phyloP scores from a whole-genome alignment of 2,113 vertebrate genomes.

The Neofelis nebulosa region DNA sequence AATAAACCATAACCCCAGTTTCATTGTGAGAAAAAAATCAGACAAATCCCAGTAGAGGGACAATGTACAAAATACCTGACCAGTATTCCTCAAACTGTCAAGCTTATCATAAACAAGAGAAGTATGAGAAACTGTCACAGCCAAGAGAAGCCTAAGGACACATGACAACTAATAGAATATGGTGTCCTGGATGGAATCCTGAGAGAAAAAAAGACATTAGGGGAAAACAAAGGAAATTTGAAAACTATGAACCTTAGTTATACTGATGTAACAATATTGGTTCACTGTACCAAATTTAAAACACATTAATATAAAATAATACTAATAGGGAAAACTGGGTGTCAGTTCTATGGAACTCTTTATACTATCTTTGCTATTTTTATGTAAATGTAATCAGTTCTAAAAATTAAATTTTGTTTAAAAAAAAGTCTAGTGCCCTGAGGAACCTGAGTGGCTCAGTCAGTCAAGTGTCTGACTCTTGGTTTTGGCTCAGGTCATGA shows the following conservation, averaged over 20 bases:
- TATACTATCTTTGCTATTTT: not conserved
- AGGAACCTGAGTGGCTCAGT: no score
- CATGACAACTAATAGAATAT: not conserved
- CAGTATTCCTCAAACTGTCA: not conserved
- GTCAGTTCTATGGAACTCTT: not conserved
- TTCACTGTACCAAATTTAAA: not conserved
- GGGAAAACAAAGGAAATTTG: not conserved
- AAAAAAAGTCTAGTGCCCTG: not conserved
- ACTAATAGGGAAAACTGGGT: not conserved
- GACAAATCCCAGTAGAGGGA: not conserved
- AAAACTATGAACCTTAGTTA: not conserved
- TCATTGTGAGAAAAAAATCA: not conserved
- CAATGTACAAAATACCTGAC: not conserved
- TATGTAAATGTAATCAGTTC: not conserved
- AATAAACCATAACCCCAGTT: not conserved
- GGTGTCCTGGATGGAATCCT: not conserved
- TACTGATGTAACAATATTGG: not conserved
- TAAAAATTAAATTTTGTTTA: not conserved
- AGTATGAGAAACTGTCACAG: not conserved
- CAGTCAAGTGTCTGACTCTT: no score
- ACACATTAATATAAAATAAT: not conserved
- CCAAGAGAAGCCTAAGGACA: not conserved
- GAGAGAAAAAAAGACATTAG: not conserved
- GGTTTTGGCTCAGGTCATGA: no score
- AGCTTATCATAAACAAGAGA: not conserved